Percentiles rank a stretch among this genome's conserved stretches.
Evolutionary conservation across 2,888 invertebrate genomes (phyloP).

Genomic region (Micoletzkya japonica): DNA sequence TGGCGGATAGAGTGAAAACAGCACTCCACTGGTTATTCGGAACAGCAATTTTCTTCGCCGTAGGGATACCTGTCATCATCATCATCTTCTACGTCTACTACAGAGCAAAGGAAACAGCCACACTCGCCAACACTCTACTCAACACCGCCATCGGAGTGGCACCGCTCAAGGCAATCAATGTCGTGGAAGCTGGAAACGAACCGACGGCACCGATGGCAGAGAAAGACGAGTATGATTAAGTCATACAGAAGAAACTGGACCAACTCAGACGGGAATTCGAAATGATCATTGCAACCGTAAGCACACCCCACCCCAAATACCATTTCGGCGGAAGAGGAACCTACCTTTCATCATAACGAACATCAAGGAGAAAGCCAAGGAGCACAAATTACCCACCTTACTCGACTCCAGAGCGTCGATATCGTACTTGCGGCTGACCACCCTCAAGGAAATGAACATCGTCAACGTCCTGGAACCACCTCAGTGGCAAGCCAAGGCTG

Average conservation of each 20-base stretch:
- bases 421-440: not conserved
- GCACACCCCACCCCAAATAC: no score
- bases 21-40: not conserved
- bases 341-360: no score
- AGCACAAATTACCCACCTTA: not conserved
- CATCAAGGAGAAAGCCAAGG: not conserved
- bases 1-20: not conserved
- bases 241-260: no score
- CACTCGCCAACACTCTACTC: not conserved
- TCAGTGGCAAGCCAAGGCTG: not conserved
- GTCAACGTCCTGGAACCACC: not conserved
- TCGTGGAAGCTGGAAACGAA: not conserved
- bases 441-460: not conserved
- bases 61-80: not conserved
- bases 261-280: no score
- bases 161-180: no score
- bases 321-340: no score
- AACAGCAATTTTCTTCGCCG: not conserved
- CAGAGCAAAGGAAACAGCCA: not conserved
- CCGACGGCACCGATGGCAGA: no score
- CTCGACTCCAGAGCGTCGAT: constrained; percentile 1
- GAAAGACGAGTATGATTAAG: no score
- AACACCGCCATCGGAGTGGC: not conserved
- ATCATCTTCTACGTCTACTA: not conserved
- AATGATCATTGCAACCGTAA: no score